Base-by-base conservation (phyloP, 2,113 vertebrate genomes). In the Phylloscopus trochiloides region DNA sequence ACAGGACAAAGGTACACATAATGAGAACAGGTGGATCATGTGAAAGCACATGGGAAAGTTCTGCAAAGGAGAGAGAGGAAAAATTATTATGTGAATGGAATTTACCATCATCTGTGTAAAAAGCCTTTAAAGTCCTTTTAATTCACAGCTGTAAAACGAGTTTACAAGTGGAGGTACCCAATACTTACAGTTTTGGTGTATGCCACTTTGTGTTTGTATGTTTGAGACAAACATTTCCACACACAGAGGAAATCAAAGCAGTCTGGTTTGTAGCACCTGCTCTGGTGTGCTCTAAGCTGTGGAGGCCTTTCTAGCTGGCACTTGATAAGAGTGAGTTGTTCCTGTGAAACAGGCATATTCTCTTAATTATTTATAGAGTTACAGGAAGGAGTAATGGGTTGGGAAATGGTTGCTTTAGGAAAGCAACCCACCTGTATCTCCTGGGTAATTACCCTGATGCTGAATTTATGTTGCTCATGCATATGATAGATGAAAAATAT, bases 71-170 rank as follows among this genome's bases (percentile, higher is more conserved):
- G 19, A 83, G n/a, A 57, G 22, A 86, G 32, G 42, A 71, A 72
- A 83, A 88, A 72, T 47, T 3, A 18, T n/a, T 93, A 81, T 93
- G 51, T 84, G 86, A 78, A 61, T 72, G 67, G 94, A 96, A 95
- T 97, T 97, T 96, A 95, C 93, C 94, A 96, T 74, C 79, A 94
- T 88, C 92, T 97, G 47, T 81, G 74, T 94, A 95, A 97, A 97
- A 91, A 72, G 5, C 84, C 52, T 83, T 94, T 95, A 95, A 97
- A 94, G 67, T 24, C n/a, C 31, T 92, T 81, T 81, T 73, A 94
- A 96, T 96, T 97, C 97, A 91, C 88, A 84, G 34, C 81, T 87
- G 95, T 93, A 95, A 96, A 92, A 85, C 17, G 67, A 93, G 70
- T 94, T 97, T 93, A 93, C 76, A 91, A 95, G 61, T 86, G 77